phyloP scores from a whole-genome alignment of 1,140 invertebrate genomes.

The Oryctes rhinoceros region DNA sequence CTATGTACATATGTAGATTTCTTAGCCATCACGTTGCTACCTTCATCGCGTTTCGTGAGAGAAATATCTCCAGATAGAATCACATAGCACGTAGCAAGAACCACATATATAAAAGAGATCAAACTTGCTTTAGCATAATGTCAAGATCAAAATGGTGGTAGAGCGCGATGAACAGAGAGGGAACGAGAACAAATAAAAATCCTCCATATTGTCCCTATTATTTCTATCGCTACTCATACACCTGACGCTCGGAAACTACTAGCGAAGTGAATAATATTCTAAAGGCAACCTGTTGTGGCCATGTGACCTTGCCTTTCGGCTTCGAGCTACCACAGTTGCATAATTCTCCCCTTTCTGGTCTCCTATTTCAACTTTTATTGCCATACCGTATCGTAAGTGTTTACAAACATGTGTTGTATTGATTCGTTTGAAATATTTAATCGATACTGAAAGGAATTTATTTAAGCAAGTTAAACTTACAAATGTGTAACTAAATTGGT shows the following conservation, averaged over 20 bases:
- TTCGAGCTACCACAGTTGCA: constrained; percentile 29
- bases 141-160: constrained; percentile 13
- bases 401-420: no score
- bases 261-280: constrained; percentile 22
- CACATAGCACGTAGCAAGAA: background rate
- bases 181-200: constrained; percentile 19
- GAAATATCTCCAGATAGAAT: constrained; percentile 1
- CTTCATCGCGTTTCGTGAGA: background rate
- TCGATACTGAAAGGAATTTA: no score
- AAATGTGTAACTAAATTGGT: no score
- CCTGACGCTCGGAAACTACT: constrained; percentile 20
- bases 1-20: background rate
- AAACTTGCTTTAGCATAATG: constrained; percentile 15
- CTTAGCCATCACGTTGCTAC: background rate
- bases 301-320: constrained; percentile 40
- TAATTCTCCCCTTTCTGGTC: constrained; percentile 33
- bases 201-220: constrained; percentile 17
- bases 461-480: no score
- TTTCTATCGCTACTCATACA: constrained; percentile 36
- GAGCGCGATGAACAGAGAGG: background rate
- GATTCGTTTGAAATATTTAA: no score
- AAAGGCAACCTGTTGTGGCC: constrained; percentile 34
- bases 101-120: background rate
- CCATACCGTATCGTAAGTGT: no score
- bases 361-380: background rate